Conservation (phyloP, 92 coral and sea anemone genomes). For the Siderastrea siderea region DNA sequence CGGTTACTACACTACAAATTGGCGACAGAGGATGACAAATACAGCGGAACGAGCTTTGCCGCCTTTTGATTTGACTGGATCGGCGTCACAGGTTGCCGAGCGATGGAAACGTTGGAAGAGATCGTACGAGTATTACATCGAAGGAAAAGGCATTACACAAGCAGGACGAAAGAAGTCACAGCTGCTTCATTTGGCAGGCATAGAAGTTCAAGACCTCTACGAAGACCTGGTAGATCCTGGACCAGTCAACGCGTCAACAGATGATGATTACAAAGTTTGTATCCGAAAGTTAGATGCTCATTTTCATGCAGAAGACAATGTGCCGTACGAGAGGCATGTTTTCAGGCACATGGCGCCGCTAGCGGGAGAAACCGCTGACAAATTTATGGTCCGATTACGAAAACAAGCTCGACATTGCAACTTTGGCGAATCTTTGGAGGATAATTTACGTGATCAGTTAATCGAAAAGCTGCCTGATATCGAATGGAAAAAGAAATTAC, state of each 20-base stretch:
- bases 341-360: slow-evolving; percentile 52
- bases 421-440: slow-evolving; percentile 67
- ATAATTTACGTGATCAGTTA: slow-evolving; percentile 74
- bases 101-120: slow-evolving; percentile 74
- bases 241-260: slow-evolving; percentile 44
- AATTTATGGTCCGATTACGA: slow-evolving; percentile 55
- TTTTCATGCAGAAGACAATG: slow-evolving; percentile 60
- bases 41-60: slow-evolving; percentile 5
- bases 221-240: slow-evolving; percentile 70
- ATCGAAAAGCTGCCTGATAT: slow-evolving; percentile 51
- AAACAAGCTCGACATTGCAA: slow-evolving; percentile 76
- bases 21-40: too few relatives aligned
- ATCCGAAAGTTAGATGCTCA: slow-evolving; percentile 73
- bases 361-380: slow-evolving; percentile 73
- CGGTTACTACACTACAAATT: too few relatives aligned
- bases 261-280: slow-evolving; percentile 43
- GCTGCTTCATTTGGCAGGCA: slow-evolving; percentile 70
- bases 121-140: slow-evolving; percentile 62
- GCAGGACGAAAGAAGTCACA: slow-evolving; percentile 62
- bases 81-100: slow-evolving; percentile 68
- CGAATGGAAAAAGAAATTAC: slow-evolving; percentile 53
- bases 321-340: slow-evolving; percentile 68
- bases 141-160: slow-evolving; percentile 68
- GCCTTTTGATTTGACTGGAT: slow-evolving; percentile 52
- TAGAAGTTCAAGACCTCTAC: slow-evolving; percentile 64